Evolutionary conservation across 2,113 vertebrate species (phyloP).

Genomic region (Aleadryas rufinucha): DNA sequence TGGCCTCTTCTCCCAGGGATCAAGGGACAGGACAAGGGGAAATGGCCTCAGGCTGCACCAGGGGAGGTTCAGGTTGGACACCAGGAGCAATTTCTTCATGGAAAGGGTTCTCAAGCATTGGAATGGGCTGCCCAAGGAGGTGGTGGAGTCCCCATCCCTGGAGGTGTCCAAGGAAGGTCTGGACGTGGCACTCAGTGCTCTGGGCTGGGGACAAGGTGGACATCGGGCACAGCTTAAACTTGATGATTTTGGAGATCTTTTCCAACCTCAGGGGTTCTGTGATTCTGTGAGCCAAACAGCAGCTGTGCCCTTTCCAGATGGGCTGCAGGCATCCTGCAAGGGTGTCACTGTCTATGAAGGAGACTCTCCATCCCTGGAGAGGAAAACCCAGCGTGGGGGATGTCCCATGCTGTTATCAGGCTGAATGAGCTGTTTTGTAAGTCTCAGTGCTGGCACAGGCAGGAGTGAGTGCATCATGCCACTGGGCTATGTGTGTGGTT

Average conservation of each 20-base stretch:
- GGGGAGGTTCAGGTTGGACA: neutral
- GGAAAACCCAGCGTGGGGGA: neutral
- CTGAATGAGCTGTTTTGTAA: neutral
- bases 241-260: rapidly evolving
- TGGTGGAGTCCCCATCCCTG: neutral
- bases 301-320: neutral
- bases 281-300: neutral
- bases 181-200: neutral
- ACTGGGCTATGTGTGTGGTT: neutral
- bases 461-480: neutral
- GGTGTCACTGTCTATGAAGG: neutral
- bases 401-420: neutral
- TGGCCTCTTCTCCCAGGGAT: neutral
- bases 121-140: neutral
- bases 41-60: neutral
- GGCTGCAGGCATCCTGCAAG: neutral
- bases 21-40: neutral
- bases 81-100: neutral
- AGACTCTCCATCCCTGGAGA: neutral
- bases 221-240: rapidly evolving
- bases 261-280: neutral
- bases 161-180: neutral
- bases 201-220: neutral
- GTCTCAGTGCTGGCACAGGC: neutral
- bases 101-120: neutral